phyloP scores from a whole-genome alignment of 2,797 vertebrate species.

The Pampus argenteus region DNA sequence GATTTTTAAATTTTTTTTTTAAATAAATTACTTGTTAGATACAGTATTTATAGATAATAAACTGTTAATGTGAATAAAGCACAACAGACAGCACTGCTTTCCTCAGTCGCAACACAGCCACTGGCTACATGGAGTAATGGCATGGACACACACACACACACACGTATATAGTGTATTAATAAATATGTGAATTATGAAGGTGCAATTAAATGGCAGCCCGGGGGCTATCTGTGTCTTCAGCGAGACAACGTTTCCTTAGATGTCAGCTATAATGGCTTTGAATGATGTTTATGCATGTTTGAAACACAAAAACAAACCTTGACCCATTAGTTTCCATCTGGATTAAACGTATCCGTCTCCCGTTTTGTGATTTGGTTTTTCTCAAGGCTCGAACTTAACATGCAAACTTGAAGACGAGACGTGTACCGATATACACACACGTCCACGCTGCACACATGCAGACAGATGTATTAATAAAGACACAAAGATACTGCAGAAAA shows the following conservation, averaged over 20 bases:
- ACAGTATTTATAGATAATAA: conserved; percentile 13
- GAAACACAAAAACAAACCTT: conserved; percentile 73
- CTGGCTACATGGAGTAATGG: conserved; percentile 31
- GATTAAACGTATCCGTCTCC: conserved; percentile 57
- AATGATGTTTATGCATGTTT: conserved; percentile 52
- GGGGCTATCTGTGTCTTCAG: conserved; percentile 69
- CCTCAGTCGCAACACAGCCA: conserved; percentile 65
- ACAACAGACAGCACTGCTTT: conserved; percentile 8
- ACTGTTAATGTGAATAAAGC: conserved; percentile 8
- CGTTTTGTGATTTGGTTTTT: conserved; percentile 11
- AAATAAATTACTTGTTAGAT: background rate
- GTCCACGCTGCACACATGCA: background rate
- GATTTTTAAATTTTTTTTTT: too few relatives aligned
- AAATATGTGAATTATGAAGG: conserved; percentile 51
- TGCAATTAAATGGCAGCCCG: conserved; percentile 52
- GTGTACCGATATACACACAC: conserved; percentile 5
- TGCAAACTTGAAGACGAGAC: conserved; percentile 1
- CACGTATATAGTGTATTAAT: conserved; percentile 52
- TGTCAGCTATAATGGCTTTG: conserved; percentile 70
- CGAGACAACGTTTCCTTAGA: conserved; percentile 67
- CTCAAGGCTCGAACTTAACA: conserved; percentile 27
- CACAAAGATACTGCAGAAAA: background rate
- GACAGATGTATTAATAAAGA: background rate
- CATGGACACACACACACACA: conserved; percentile 19
- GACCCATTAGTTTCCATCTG: conserved; percentile 75